Evolutionary conservation across 2,113 vertebrate species (phyloP), one percentile per base, ranked within the genome.

Genomic region (Cheilinus undulatus): DNA sequence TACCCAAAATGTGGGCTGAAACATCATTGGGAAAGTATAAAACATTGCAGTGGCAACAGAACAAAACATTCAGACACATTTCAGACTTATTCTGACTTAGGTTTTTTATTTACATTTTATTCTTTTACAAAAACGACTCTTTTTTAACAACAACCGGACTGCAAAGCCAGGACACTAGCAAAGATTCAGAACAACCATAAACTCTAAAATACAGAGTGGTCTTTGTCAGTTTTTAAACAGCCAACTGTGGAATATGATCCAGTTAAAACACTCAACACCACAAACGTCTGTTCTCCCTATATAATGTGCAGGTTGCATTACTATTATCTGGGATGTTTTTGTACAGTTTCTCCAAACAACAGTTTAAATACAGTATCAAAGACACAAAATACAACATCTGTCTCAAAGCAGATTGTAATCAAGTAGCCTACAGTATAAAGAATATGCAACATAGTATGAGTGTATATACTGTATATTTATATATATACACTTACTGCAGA

Each of bases 361-460:
- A 93, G 92, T 93, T 94, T 94, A 91, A 94, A 94, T 96, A 96
- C 94, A 93, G 95, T 86, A 90, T 90, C 88, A 96, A 96, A 95
- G 90, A 93, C 96, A 96, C 93, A 94, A 95, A 95, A 95, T 95
- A 96, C 95, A 94, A 95, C 95, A 93, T 88, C 80, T 80, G 82
- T 95, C 92, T 93, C 93, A 94, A 94, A 96, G 94, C 94, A 95
- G 94, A 94, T 95, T 94, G 82, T 94, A 92, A 93, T 95, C 94
- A 94, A 93, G 86, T 92, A 95, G 94, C 62, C 88, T 80, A 89
- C 84, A 94, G 90, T 94, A 91, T 94, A 95, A 95, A 95, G 94
- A 95, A 96, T 94, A 97, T 93, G 85, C 84, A 89, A 86, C 82
- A 82, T 59, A 74, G 70, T 80, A 85, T 81, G 75, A 84, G 67